phyloP scores from a whole-genome alignment of 1,140 invertebrate genomes.

The Atta texana region DNA sequence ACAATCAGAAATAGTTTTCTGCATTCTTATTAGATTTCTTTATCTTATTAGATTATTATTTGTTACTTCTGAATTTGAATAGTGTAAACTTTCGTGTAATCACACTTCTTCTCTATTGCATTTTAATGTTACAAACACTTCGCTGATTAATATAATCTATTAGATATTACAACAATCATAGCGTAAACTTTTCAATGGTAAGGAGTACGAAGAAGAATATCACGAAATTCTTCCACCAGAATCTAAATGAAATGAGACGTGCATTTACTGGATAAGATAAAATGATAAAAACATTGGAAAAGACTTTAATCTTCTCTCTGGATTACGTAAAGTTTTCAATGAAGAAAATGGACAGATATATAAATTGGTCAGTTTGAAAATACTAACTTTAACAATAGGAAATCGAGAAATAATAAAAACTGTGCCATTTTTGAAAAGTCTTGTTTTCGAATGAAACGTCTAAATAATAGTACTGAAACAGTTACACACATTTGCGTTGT shows the following conservation, averaged over 20 bases:
- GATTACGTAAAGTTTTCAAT: slow-evolving; percentile 8
- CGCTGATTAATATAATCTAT: slow-evolving; percentile 19
- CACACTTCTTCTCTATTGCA: background rate
- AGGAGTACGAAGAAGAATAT: background rate
- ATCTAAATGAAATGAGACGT: slow-evolving; percentile 27
- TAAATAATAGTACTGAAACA: background rate
- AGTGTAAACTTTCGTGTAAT: background rate
- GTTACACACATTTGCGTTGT: slow-evolving; percentile 23
- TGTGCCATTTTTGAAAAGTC: slow-evolving; percentile 28
- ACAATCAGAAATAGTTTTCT: background rate
- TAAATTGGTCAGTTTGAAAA: slow-evolving; percentile 17
- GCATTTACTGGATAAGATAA: slow-evolving; percentile 29
- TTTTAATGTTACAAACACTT: slow-evolving; percentile 19
- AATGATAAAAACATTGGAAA: slow-evolving; percentile 20
- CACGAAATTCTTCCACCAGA: background rate
- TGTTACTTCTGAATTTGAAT: background rate
- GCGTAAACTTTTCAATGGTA: slow-evolving; percentile 2
- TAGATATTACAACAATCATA: slow-evolving; percentile 9
- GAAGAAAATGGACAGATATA: slow-evolving; percentile 1
- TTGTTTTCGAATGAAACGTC: slow-evolving; percentile 23
- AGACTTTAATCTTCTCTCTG: background rate
- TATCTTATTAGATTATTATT: background rate
- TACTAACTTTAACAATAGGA: slow-evolving; percentile 33
- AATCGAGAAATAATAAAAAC: slow-evolving; percentile 28
- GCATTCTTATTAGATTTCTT: background rate